These are phyloP conservation scores for Sisyra terminalis DNA, from an alignment of 2,888 invertebrate genomes.

Conservation along the genomic window DNA sequence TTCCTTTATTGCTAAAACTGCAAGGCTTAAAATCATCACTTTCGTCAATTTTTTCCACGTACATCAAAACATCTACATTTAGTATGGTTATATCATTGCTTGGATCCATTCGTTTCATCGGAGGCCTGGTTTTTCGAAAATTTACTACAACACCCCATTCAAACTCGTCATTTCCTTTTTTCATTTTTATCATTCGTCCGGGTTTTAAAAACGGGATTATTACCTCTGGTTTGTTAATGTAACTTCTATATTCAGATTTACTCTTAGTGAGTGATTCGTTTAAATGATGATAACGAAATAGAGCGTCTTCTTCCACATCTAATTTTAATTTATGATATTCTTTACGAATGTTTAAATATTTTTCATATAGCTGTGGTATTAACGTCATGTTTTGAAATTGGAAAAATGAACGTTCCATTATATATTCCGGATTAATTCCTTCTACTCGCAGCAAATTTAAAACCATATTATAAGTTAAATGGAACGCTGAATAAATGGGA, in stretches of 20 bases:
- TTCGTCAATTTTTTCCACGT: constrained; percentile 45
- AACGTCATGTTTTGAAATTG: constrained; percentile 97
- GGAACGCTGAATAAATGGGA: constrained; percentile 96
- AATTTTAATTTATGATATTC: too few species aligned
- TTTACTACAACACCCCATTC: constrained; percentile 96
- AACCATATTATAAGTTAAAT: constrained; percentile 99
- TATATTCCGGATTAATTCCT: constrained; percentile 98
- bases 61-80: constrained; percentile 68
- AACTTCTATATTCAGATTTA: constrained; percentile 51
- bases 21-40: constrained; percentile 47
- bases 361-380: constrained; percentile 73
- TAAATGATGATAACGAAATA: constrained; percentile 1
- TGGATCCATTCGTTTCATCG: too few species aligned
- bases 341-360: neutral
- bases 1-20: constrained; percentile 50
- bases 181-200: constrained; percentile 80
- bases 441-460: constrained; percentile 90
- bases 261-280: constrained; percentile 2
- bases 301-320: too few species aligned
- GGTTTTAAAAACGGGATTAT: constrained; percentile 88
- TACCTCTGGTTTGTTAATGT: constrained; percentile 73
- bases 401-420: constrained; percentile 95
- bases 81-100: constrained; percentile 23
- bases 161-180: constrained; percentile 57
- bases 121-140: constrained; percentile 38